Evolutionary conservation across 2,113 vertebrate genomes (phyloP), one percentile per base, ranked within the genome.

Genomic region (Datnioides undecimradiatus): DNA sequence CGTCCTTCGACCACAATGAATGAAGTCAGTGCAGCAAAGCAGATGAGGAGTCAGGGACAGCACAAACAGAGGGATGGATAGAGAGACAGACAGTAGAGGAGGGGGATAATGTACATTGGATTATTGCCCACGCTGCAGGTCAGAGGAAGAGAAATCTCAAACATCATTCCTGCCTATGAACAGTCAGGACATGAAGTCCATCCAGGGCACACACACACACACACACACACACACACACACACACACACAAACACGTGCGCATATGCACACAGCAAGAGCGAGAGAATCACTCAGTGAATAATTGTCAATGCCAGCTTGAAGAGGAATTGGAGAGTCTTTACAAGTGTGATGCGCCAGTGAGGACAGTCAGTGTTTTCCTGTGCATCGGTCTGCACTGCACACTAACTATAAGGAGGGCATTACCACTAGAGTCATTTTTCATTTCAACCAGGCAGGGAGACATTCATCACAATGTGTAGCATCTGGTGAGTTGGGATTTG

Each of bases 1-100:
- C 6, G 27, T 67, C 52, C 58, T 73, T 59, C 9, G 14, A 19
- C 36, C 27, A 14, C 10, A 7, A 60, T 88, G 87, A 90, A 87
- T 88, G 73, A 74, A 83, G 19, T 52, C 72, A 34, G 27, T 3
- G 60, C 62, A 69, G 64, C 54, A 19, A 43, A 77, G 29, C 31
- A 41, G 60, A 67, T 0, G 4, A 21, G 36, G 46, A 80, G 38
- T 58, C 72, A 57, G 36, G 19, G 27, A 25, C 10, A 14, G 21
- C 38, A 29, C 17, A 3, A 29, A 40, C 9, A 68, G 33, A 59
- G 4, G 23, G 19, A 48, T 27, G 31, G 11, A 69, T 9, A 21
- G 12, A 69, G 7, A 21, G 12, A 31, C 5, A 77, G 45, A 31
- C 16, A 23, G 21, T 25, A 21, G 6, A 33, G 23, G 14, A 51